Evolutionary conservation across 2,797 vertebrate genomes (phyloP).

Genomic region (Mus minutoides): DNA sequence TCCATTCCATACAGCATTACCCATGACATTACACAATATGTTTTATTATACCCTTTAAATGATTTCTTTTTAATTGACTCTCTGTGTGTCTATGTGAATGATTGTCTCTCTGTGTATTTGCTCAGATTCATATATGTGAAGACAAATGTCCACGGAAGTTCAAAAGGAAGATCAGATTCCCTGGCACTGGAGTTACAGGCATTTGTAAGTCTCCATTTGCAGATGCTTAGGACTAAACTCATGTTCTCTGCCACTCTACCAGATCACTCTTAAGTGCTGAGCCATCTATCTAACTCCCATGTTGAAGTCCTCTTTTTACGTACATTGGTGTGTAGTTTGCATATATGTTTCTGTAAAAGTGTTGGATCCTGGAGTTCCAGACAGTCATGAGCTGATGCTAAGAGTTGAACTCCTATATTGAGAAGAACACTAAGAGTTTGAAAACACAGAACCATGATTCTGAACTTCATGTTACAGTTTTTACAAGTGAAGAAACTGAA

Average conservation of each 20-base stretch:
- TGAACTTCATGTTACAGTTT: neutral
- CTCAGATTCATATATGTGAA: neutral
- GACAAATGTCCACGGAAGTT: neutral
- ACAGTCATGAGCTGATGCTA: neutral
- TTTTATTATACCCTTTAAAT: neutral
- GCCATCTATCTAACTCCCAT: accelerated
- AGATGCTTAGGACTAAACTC: neutral
- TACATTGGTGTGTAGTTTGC: neutral
- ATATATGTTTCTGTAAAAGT: neutral
- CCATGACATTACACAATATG: neutral
- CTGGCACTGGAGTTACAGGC: neutral
- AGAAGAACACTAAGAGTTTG: neutral
- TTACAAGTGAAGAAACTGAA: neutral
- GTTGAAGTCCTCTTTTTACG: neutral
- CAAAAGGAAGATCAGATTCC: neutral
- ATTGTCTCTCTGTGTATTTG: neutral
- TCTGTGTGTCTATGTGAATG: neutral
- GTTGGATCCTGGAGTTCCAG: neutral
- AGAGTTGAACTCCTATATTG: neutral
- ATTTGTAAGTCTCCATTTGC: neutral
- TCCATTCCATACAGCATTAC: neutral
- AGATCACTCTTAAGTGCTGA: too few species aligned
- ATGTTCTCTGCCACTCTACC: neutral
- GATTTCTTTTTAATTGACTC: neutral
- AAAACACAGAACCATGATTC: too few species aligned